Percentiles rank a stretch among this genome's conserved stretches.
phyloP scores from a whole-genome alignment of 2,113 vertebrate species.

The Polypterus senegalus region DNA sequence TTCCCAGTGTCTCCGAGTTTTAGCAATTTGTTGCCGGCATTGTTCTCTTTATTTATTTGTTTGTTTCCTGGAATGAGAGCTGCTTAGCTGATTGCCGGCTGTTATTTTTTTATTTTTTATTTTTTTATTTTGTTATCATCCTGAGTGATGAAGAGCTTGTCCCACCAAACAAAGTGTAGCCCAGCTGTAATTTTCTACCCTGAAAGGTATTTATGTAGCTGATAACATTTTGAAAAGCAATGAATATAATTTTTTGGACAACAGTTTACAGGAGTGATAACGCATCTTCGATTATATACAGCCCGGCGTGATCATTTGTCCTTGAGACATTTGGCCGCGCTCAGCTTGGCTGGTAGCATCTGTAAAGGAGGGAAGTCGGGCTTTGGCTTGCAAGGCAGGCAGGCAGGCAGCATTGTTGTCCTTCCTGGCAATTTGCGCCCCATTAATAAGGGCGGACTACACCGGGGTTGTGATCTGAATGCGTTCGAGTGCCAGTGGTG shows the following conservation, averaged over 20 bases:
- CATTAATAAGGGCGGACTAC: too few species aligned
- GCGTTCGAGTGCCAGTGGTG: too few species aligned
- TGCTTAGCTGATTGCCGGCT: conserved; percentile 26
- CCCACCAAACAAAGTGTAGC: conserved; percentile 49
- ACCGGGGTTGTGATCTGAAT: too few species aligned
- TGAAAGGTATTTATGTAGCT: conserved; percentile 74
- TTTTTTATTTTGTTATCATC: conserved; percentile 48
- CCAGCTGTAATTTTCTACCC: conserved; percentile 48
- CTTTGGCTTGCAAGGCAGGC: too few species aligned
- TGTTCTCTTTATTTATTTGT: too few species aligned
- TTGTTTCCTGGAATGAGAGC: too few species aligned
- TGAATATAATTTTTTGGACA: conserved; percentile 83
- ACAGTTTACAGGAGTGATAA: conserved; percentile 61
- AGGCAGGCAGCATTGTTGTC: too few species aligned
- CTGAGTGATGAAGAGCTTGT: conserved; percentile 50
- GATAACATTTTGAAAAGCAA: conserved; percentile 83
- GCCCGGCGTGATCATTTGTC: conserved; percentile 57
- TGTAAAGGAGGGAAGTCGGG: too few species aligned
- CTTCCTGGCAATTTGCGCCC: too few species aligned
- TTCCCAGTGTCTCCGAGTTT: too few species aligned
- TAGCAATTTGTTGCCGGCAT: too few species aligned
- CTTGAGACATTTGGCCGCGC: conserved; percentile 41
- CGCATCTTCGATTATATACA: conserved; percentile 50
- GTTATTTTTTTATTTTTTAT: conserved; percentile 36
- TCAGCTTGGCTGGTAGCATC: too few species aligned